Base-by-base conservation (phyloP, 1,140 invertebrate species). In the Caenorhabditis brenneri region DNA sequence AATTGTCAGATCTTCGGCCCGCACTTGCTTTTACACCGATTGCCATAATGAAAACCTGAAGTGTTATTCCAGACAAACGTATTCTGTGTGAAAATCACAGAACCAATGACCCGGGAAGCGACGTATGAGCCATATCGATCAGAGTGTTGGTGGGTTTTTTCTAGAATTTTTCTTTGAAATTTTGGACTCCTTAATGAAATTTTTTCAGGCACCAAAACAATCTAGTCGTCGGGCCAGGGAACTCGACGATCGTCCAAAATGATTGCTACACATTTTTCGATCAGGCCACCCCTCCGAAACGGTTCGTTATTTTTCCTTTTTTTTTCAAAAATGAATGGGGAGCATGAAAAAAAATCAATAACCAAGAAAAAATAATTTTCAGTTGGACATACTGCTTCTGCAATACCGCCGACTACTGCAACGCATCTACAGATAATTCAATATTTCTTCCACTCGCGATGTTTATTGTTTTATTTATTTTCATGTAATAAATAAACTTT, bases 111-210 rank as follows among this genome's bases (percentile, higher is more conserved):
- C 1, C 49, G 29, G 12, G 31, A 78, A 22, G 55, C 55, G 27
- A 39, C 60, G 2, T 85, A 82, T 49, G 51, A 55, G 22, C 83
- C 84, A 5, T 85, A 74, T 33, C 39, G 80, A 36, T 81, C 79
- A 22, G 84, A 85, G 53, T 85, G 84, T 33, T 85, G 84, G 83
- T 84, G n/a, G n/a, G n/a, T n/a, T n/a, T n/a, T n/a, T n/a, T n/a
- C n/a, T n/a, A n/a, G n/a, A n/a, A n/a, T n/a, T n/a, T n/a, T n/a
- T n/a, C n/a, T n/a, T n/a, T n/a, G n/a, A n/a, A n/a, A n/a, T n/a
- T n/a, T n/a, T n/a, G n/a, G n/a, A n/a, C n/a, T n/a, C n/a, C n/a
- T n/a, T n/a, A n/a, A n/a, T n/a, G n/a, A n/a, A n/a, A n/a, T 36
- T 22, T 19, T 65, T 65, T 19, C 29, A 65, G 58, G 65, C 65